These are phyloP conservation scores for Styela clava DNA, from an alignment of 23 tunicate species.

Conservation along the genomic window DNA sequence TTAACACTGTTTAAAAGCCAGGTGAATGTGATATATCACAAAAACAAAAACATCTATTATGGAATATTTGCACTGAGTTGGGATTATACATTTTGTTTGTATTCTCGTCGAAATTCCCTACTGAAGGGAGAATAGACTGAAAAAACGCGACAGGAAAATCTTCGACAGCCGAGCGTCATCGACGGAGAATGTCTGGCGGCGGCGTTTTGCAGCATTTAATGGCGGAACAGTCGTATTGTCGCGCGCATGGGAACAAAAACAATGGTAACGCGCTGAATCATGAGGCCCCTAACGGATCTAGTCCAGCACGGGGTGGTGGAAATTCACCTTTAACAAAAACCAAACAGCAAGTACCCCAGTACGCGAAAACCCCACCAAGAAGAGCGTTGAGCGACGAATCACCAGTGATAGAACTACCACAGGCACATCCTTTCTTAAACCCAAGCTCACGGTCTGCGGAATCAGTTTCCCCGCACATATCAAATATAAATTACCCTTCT, in stretches of 20 bases:
- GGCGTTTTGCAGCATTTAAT: not conserved
- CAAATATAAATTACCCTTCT: not conserved
- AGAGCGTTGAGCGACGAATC: conserved; percentile 34
- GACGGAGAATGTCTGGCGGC: not conserved
- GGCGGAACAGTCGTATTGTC: not conserved
- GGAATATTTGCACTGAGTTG: not conserved
- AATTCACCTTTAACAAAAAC: conserved; percentile 1
- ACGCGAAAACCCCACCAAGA: conserved; percentile 18
- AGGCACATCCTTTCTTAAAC: conserved; percentile 10
- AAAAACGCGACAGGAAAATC: not conserved
- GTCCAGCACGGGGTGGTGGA: not conserved
- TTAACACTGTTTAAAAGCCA: too few relatives aligned
- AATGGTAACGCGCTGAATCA: not conserved
- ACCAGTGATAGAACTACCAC: conserved; percentile 10
- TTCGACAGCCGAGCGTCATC: not conserved
- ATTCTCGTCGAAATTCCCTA: not conserved
- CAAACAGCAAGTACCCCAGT: not conserved
- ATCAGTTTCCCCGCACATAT: not conserved
- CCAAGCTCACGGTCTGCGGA: conserved; percentile 12
- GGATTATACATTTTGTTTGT: not conserved
- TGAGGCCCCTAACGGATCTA: not conserved
- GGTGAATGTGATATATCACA: too few relatives aligned
- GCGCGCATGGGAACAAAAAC: not conserved
- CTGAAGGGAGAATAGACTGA: not conserved
- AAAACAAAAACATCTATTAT: too few relatives aligned